Percentiles rank a stretch among this genome's conserved stretches.
Conservation (phyloP, 2,113 vertebrate species). For the Himantopus leucocephalus region DNA sequence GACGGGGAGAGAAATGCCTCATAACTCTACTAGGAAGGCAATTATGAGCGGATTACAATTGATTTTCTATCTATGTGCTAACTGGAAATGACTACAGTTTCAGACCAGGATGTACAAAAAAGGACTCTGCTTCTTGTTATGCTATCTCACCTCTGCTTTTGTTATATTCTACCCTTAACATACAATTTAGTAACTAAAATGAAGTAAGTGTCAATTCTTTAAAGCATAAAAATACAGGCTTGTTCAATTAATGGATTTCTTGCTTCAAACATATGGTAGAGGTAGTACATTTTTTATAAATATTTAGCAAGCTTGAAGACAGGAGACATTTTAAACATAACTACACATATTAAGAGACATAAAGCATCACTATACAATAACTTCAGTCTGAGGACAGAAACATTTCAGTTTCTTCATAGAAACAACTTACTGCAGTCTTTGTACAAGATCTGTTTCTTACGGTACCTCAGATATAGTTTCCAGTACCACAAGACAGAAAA, state of each 20-base stretch:
- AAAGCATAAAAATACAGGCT: background rate
- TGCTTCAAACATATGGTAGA: background rate
- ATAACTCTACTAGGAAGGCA: background rate
- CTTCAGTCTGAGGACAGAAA: background rate
- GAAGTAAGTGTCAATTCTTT: background rate
- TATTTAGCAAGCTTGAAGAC: constrained; percentile 4
- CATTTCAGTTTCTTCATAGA: background rate
- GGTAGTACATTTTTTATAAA: background rate
- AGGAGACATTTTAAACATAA: background rate
- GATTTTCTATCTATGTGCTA: constrained; percentile 23
- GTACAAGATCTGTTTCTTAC: background rate
- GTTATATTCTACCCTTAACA: background rate
- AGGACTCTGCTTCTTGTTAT: background rate
- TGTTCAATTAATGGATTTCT: background rate
- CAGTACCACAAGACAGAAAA: background rate
- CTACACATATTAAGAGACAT: background rate
- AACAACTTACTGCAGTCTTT: background rate
- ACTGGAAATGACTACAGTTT: constrained; percentile 8
- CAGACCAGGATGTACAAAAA: background rate
- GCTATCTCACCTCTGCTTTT: background rate
- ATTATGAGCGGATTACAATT: constrained; percentile 20
- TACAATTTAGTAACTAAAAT: background rate
- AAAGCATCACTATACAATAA: background rate
- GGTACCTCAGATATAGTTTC: background rate
- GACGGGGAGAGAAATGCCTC: background rate